A percentile compares a stretch with the other conserved stretches of the same genome.
Conservation (phyloP, 2,888 invertebrate species). For the Sycophila texana region DNA sequence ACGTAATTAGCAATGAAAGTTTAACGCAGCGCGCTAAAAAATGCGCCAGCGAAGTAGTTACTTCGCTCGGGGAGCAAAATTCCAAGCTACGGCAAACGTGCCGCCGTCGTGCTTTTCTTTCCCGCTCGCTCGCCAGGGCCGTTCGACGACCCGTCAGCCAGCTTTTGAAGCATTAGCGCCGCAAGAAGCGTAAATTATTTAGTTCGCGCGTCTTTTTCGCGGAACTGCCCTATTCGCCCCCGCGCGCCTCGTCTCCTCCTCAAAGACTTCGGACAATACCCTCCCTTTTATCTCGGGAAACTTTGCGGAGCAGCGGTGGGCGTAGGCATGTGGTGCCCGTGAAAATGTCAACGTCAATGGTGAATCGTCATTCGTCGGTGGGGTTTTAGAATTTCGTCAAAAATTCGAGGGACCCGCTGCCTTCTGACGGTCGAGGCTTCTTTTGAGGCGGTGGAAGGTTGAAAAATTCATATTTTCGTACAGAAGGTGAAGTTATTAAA, state of each 20-base stretch:
- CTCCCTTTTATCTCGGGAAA: too few relatives aligned
- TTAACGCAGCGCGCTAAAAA: constrained; percentile 43
- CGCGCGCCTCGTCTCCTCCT: too few relatives aligned
- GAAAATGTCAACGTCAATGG: too few relatives aligned
- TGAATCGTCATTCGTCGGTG: too few relatives aligned
- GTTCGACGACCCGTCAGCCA: not conserved
- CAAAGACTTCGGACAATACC: too few relatives aligned
- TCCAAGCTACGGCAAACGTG: not conserved
- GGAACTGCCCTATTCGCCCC: not conserved
- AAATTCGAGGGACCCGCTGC: constrained; percentile 9
- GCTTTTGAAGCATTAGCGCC: constrained; percentile 28
- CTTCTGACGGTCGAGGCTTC: constrained; percentile 17
- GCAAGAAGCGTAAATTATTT: constrained; percentile 17
- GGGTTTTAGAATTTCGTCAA: constrained; percentile 8
- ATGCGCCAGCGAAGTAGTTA: constrained; percentile 33
- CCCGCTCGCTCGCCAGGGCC: not conserved
- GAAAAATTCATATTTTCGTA: constrained; percentile 47
- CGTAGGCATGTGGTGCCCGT: too few relatives aligned
- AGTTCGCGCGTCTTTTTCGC: not conserved
- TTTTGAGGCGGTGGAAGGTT: constrained; percentile 19
- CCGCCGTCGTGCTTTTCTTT: not conserved
- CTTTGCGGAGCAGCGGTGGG: too few relatives aligned
- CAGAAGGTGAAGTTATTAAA: constrained; percentile 29
- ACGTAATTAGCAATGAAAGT: constrained; percentile 55
- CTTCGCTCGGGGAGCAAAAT: constrained; percentile 23